phyloP scores from a whole-genome alignment of 2,113 vertebrate species.

The Gadus macrocephalus region DNA sequence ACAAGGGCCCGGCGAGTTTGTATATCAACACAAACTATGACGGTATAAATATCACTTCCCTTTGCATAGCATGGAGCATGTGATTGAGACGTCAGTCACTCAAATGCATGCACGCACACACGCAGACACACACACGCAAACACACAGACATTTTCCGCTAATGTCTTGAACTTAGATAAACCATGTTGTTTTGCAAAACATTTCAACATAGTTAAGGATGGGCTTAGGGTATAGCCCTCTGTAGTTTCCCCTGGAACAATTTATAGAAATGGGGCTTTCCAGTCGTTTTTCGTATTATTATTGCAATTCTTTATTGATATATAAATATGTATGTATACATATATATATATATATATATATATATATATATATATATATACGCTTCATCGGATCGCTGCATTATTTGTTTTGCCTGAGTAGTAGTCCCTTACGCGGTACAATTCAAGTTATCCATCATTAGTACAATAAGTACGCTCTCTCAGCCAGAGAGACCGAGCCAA shows the following conservation, averaged over 20 bases:
- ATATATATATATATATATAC: background rate
- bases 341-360: no score
- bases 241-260: slow-evolving; percentile 4
- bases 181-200: slow-evolving; percentile 26
- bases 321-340: no score
- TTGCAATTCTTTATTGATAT: background rate
- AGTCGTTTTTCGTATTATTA: background rate
- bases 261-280: background rate
- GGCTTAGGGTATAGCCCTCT: background rate
- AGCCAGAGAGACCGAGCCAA: background rate
- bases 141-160: slow-evolving; percentile 19
- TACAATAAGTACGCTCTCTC: background rate
- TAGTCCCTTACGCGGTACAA: no score
- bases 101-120: background rate
- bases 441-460: slow-evolving; percentile 1
- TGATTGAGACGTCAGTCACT: slow-evolving; percentile 16
- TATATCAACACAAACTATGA: slow-evolving; percentile 55
- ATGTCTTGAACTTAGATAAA: slow-evolving; percentile 31
- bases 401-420: no score
- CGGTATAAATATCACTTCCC: slow-evolving; percentile 67
- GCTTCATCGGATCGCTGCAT: background rate
- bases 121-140: slow-evolving; percentile 13
- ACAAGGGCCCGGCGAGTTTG: slow-evolving; percentile 49
- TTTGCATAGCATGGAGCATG: slow-evolving; percentile 37
- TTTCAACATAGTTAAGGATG: slow-evolving; percentile 5